Percentiles rank a stretch among this genome's conserved stretches.
Evolutionary conservation across 2,888 invertebrate species (phyloP).

Genomic region (Megamerina dolium): DNA sequence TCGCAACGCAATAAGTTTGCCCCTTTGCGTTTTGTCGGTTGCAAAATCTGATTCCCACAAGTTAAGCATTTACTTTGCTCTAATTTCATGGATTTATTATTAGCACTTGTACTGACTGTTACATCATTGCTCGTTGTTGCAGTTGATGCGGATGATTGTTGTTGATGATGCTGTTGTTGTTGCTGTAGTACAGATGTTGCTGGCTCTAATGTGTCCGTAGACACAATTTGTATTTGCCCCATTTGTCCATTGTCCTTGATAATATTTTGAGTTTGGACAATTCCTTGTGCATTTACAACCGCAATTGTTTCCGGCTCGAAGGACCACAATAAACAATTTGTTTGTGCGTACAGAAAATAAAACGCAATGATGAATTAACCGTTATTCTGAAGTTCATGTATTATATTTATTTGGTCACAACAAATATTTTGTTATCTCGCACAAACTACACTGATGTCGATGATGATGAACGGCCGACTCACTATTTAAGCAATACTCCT

Average conservation of each 20-base stretch:
- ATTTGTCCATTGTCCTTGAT: conserved; percentile 48
- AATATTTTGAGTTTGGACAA: conserved; percentile 48
- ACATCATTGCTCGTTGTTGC: conserved; percentile 29
- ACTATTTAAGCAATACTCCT: no score
- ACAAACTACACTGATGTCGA: no score
- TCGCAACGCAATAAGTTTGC: conserved; percentile 59
- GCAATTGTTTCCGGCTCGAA: conserved; percentile 51
- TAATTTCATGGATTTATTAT: conserved; percentile 50
- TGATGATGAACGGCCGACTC: no score
- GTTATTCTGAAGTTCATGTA: no score
- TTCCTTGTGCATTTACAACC: conserved; percentile 52
- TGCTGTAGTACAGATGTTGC: conserved; percentile 29
- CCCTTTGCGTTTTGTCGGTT: conserved; percentile 57
- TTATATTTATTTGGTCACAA: no score
- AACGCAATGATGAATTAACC: no score
- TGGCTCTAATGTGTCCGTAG: conserved; percentile 51
- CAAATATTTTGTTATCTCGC: no score
- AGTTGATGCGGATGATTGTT: no score
- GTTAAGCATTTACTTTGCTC: conserved; percentile 57
- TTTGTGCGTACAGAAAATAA: no score
- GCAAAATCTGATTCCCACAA: conserved; percentile 55
- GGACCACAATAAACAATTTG: no score
- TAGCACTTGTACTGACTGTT: conserved; percentile 36
- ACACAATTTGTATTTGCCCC: conserved; percentile 57
- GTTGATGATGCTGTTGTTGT: conserved; percentile 25